Conservation (phyloP, 2,113 vertebrate genomes). For the Corythaeola cristata region DNA sequence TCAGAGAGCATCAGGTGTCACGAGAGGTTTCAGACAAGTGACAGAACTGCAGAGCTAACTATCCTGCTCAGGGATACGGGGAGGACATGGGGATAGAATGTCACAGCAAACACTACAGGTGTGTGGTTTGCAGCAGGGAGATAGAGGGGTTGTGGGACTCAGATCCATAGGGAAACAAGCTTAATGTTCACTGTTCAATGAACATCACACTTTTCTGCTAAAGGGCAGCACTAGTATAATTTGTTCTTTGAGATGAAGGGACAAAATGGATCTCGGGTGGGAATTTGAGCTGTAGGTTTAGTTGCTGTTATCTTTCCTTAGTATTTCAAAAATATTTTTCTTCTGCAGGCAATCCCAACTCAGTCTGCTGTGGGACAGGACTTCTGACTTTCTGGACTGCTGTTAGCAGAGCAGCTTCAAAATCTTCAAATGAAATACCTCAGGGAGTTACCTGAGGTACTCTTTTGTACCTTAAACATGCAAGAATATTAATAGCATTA, state of each 20-base stretch:
- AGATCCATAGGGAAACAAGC: neutral
- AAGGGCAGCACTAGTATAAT: neutral
- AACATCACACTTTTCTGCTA: neutral
- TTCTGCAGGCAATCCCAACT: neutral
- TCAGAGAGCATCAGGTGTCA: neutral
- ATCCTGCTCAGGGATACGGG: neutral
- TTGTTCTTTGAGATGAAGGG: neutral
- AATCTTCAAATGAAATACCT: neutral
- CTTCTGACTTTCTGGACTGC: neutral
- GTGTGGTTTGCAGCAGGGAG: neutral
- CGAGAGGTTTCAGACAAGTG: neutral
- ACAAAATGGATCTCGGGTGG: neutral
- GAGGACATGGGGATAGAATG: fast-evolving
- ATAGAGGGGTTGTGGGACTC: neutral
- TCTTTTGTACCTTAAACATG: neutral
- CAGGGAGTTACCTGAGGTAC: neutral
- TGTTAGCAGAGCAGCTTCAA: neutral
- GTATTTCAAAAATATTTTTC: neutral
- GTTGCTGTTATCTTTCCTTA: neutral
- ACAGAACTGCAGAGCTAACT: neutral
- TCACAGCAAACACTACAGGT: neutral
- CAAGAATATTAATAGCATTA: neutral
- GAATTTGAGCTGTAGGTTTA: neutral
- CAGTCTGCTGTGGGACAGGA: fast-evolving
- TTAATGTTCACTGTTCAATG: neutral